phyloP scores from a whole-genome alignment of 2,113 vertebrate species.

The Paradoxurus hermaphroditus region DNA sequence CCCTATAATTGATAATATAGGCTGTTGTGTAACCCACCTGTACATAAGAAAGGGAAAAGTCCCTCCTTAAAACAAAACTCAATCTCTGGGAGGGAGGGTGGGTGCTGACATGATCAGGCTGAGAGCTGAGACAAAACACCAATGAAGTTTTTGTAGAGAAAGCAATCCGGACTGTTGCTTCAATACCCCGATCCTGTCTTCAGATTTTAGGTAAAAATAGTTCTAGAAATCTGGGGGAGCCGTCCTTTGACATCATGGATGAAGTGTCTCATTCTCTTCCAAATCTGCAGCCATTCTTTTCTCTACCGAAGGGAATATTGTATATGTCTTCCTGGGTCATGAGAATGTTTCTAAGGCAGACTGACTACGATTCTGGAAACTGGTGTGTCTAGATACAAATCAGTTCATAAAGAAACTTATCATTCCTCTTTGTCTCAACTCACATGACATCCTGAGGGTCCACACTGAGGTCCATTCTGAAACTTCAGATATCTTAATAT shows the following conservation, averaged over 20 bases:
- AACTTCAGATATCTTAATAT: background rate
- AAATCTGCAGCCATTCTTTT: background rate
- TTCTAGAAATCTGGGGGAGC: background rate
- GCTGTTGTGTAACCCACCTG: background rate
- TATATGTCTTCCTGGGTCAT: background rate
- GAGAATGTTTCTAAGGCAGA: background rate
- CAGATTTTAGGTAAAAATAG: background rate
- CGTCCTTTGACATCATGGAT: background rate
- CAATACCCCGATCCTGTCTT: background rate
- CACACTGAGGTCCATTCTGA: background rate
- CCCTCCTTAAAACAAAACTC: background rate
- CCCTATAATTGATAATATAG: background rate
- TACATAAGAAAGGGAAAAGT: background rate
- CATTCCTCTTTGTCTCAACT: background rate
- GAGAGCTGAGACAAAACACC: background rate
- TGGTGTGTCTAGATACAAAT: background rate
- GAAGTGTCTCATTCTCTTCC: background rate
- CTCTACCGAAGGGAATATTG: background rate
- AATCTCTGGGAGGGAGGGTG: background rate
- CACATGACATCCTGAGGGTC: background rate
- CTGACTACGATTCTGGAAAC: background rate
- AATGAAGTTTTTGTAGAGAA: too few species aligned
- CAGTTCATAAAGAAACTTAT: background rate
- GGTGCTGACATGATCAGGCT: background rate
- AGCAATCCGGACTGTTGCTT: background rate